These are phyloP conservation scores for Trissolcus basalis DNA, from an alignment of 1,140 invertebrate species.

Conservation along the genomic window DNA sequence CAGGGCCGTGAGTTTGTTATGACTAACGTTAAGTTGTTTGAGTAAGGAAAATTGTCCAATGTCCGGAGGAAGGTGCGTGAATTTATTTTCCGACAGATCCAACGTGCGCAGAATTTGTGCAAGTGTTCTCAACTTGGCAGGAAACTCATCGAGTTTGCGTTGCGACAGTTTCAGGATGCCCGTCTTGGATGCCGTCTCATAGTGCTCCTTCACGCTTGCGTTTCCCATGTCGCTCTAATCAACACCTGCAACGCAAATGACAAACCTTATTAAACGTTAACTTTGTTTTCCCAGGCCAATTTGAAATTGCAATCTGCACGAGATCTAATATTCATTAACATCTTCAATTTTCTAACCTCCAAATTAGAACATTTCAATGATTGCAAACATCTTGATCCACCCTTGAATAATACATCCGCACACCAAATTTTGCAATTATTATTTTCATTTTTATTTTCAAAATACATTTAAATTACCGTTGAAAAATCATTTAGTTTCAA, in stretches of 20 bases:
- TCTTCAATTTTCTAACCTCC: too few relatives aligned
- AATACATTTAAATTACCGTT: too few relatives aligned
- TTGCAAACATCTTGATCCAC: too few relatives aligned
- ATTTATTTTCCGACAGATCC: slow-evolving; percentile 94
- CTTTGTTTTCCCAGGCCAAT: slow-evolving; percentile 6
- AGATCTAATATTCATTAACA: too few relatives aligned
- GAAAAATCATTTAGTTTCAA: too few relatives aligned
- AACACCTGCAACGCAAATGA: slow-evolving; percentile 29
- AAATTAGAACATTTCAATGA: too few relatives aligned
- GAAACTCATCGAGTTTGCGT: slow-evolving; percentile 86
- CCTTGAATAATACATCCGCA: too few relatives aligned
- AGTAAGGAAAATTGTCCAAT: slow-evolving; percentile 88
- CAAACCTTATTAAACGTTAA: slow-evolving; percentile 16
- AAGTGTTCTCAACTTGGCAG: slow-evolving; percentile 78
- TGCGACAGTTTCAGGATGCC: slow-evolving; percentile 92
- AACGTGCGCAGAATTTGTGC: slow-evolving; percentile 87
- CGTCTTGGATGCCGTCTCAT: slow-evolving; percentile 94
- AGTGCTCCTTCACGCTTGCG: slow-evolving; percentile 89
- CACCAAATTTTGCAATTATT: too few relatives aligned
- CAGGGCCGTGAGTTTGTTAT: slow-evolving; percentile 81
- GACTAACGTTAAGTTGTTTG: slow-evolving; percentile 89
- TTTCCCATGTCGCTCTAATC: slow-evolving; percentile 85
- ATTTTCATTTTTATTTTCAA: too few relatives aligned
- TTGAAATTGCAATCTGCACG: slow-evolving; percentile 5
- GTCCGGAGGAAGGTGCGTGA: slow-evolving; percentile 84